Percentiles rank a stretch among this genome's conserved stretches.
phyloP scores from a whole-genome alignment of 2,113 vertebrate species.

The Panurus biarmicus region DNA sequence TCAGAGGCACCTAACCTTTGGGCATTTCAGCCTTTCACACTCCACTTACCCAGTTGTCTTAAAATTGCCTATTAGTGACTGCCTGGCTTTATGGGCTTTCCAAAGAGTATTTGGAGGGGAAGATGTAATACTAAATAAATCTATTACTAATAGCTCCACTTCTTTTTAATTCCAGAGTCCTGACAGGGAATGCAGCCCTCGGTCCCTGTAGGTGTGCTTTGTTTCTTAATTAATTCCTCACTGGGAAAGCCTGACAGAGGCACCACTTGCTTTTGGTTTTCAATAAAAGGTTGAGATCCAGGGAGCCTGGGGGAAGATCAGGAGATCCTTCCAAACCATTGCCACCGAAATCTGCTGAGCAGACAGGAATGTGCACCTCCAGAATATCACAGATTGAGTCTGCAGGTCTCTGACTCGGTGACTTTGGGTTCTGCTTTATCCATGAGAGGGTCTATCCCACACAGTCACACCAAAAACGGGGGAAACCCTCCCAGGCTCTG shows the following conservation, averaged over 20 bases:
- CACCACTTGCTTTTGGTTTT: background rate
- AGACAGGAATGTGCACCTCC: background rate
- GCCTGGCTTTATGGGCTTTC: background rate
- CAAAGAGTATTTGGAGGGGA: background rate
- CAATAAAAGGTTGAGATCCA: background rate
- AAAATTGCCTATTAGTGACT: conserved; percentile 46
- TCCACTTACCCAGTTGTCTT: conserved; percentile 37
- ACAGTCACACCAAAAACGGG: rapidly evolving
- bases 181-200: background rate
- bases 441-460: background rate
- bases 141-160: background rate
- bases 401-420: background rate
- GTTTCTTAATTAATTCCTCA: background rate
- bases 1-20: conserved; percentile 11
- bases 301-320: background rate
- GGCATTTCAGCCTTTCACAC: conserved; percentile 53
- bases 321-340: background rate
- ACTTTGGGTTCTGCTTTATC: background rate
- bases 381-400: too few relatives aligned
- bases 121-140: background rate
- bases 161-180: background rate
- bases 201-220: background rate
- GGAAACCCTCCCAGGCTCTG: background rate
- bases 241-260: background rate
- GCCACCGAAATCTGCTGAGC: background rate